Evolutionary conservation across 2,888 invertebrate genomes (phyloP), one percentile per base, ranked within the genome.

Genomic region (Parasteatoda lunata): DNA sequence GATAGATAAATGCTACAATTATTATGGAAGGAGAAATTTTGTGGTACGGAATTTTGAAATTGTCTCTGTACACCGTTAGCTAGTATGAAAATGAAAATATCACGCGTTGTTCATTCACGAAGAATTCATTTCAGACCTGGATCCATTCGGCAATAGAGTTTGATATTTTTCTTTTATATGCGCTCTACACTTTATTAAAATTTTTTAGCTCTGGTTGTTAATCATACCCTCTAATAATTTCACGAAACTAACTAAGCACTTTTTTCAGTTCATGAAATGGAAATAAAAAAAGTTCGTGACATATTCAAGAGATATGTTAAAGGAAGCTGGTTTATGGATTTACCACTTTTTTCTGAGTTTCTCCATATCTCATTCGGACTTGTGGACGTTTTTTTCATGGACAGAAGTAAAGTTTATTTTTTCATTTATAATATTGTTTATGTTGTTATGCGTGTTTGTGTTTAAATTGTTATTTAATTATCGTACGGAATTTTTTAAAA

Each of bases 361-460:
- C 49, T 84, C n/a, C 73, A 78, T 49, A 84, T 73, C 47, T 68
- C 69, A 3, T 66, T 84, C 51, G 84, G 84, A 45, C 69, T 84
- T 8, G 69, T 51, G 5, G 75, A 84, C 4, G 73, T 59, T 15
- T 84, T 84, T 64, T 73, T 79, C 7, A 84, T 84, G 64, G 72
- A 79, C 4, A 65, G 84, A 69, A 59, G 84, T 84, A 75, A 75
- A 59, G 9, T 13, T 54, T 59, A 59, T 59, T 59, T 59, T 7
- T 59, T 59, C 9, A 13, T 59, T 4, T 30, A 30, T 30, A 30
- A 30, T 30, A 30, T 30, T 30, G 30, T 30, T 30, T 30, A 30
- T 30, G 30, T 30, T 30, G 30, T 30, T 30, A 30, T 30, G 30
- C 30, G 30, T 30, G 30, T 30, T 30, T 1, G 30, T 2, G 30